Base-by-base conservation (phyloP, 2,888 invertebrate genomes). In the Drosophila nr. perissopoda region DNA sequence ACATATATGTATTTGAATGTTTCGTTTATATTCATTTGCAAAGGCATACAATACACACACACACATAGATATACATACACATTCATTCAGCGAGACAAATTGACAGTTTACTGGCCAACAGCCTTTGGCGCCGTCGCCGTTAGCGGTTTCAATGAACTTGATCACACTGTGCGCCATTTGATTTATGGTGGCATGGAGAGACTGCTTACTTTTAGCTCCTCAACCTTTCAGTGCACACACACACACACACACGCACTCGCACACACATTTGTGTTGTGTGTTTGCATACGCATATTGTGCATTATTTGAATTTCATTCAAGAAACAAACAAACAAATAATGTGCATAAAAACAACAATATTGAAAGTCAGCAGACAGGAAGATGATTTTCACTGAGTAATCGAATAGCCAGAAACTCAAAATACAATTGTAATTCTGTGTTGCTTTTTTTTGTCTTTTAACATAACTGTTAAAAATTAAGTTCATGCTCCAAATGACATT, bases 271-370 rank as follows among this genome's bases (percentile, higher is more conserved):
- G 38, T 29, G 18, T 49, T 58, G 36, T 53, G 21, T 68, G n/a
- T 56, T 11, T 49, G 27, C 52, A 49, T 60, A 40, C 52, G 66
- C 49, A 64, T 62, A 69, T 68, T 73, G 76, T 64, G 70, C 56
- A 73, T 75, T 82, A 73, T 78, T 85, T 73, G 73, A 83, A 83
- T 83, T 85, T 83, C 86, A 83, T 82, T 80, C 49, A 70, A 59
- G 68, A 62, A 61, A 60, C n/a, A 40, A 60, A 48, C 49, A 60
- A 40, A 66, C 16, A 40, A 38, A 59, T n/a, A 65, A 34, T 33
- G 33, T 27, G 25, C 27, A 52, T 13, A 31, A 42, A 63, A 45
- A 45, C 25, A 54, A 65, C 18, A 52, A 45, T 57, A 67, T 49
- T 53, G 11, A 67, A 66, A 27, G 53, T 42, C 59, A 61, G 36